Percentiles rank a stretch among this genome's conserved stretches.
Conservation (phyloP, 2,888 invertebrate genomes). For the Dioctria rufipes region DNA sequence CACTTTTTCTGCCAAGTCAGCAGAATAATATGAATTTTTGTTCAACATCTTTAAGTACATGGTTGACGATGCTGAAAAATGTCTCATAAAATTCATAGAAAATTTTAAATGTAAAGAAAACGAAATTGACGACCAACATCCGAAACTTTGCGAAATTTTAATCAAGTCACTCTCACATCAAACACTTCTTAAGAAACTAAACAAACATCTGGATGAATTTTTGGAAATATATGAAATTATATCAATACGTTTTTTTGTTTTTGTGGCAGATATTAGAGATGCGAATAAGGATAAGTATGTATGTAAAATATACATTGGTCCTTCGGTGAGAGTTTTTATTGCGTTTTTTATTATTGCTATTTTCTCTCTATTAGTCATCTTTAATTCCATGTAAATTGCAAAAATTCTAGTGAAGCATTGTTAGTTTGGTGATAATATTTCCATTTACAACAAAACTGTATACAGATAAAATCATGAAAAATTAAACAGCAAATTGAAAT, state of each 20-base stretch:
- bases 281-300: slow-evolving; percentile 64
- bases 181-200: slow-evolving; percentile 61
- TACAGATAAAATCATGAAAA: too few species aligned
- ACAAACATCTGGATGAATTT: slow-evolving; percentile 60
- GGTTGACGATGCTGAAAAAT: slow-evolving; percentile 63
- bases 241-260: slow-evolving; percentile 61
- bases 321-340: slow-evolving; percentile 67
- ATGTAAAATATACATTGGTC: slow-evolving; percentile 68
- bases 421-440: too few species aligned
- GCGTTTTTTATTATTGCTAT: not conserved
- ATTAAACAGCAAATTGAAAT: too few species aligned
- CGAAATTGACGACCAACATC: slow-evolving; percentile 61
- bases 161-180: slow-evolving; percentile 64
- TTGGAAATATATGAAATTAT: slow-evolving; percentile 60
- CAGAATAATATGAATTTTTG: slow-evolving; percentile 65
- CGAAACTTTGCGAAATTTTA: slow-evolving; percentile 64
- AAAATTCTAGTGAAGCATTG: slow-evolving; percentile 65
- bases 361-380: not conserved
- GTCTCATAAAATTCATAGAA: too few species aligned
- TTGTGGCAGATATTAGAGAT: slow-evolving; percentile 57
- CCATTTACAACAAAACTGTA: too few species aligned
- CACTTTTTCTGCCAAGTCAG: slow-evolving; percentile 63
- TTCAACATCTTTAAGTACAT: slow-evolving; percentile 63
- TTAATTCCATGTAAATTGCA: slow-evolving; percentile 65
- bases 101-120: slow-evolving; percentile 52